Conservation (phyloP, 2,113 vertebrate genomes). For the Zosterops borbonicus region DNA sequence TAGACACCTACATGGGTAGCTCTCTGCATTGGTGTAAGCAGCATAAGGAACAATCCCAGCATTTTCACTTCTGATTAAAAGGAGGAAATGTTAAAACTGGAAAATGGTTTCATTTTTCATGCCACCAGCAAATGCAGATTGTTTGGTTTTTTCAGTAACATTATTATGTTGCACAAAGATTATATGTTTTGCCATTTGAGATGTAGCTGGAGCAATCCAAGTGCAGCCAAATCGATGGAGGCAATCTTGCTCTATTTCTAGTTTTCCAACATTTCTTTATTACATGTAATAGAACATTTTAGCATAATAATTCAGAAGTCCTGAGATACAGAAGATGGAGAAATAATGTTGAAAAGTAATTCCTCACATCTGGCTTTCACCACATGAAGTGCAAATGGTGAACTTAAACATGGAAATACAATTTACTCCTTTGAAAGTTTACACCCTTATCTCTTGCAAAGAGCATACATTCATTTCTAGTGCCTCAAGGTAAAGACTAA, state of each 20-base stretch:
- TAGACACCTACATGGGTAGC: neutral
- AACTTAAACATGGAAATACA: conserved; percentile 73
- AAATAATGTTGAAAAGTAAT: conserved; percentile 69
- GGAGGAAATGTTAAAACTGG: neutral
- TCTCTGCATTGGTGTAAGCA: neutral
- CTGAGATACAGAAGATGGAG: conserved; percentile 30
- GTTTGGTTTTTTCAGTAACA: conserved; percentile 8
- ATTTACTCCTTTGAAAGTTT: conserved; percentile 68
- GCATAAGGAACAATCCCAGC: neutral
- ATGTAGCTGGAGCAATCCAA: neutral
- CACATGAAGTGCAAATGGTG: conserved; percentile 63
- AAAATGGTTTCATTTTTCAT: conserved; percentile 1
- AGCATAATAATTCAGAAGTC: conserved; percentile 46
- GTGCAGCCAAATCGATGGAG: neutral
- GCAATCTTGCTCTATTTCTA: conserved; percentile 7
- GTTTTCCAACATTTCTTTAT: conserved; percentile 50
- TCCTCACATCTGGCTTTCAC: conserved; percentile 65
- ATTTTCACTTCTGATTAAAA: conserved; percentile 11
- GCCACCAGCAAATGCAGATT: conserved; percentile 6
- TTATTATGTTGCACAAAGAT: neutral
- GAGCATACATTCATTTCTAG: conserved; percentile 57
- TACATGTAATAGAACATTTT: conserved; percentile 40
- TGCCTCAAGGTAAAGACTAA: conserved; percentile 63
- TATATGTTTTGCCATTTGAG: conserved; percentile 9
- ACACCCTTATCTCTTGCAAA: conserved; percentile 67